Evolutionary conservation across 2,113 vertebrate species (phyloP).

Genomic region (Grantiella picta): DNA sequence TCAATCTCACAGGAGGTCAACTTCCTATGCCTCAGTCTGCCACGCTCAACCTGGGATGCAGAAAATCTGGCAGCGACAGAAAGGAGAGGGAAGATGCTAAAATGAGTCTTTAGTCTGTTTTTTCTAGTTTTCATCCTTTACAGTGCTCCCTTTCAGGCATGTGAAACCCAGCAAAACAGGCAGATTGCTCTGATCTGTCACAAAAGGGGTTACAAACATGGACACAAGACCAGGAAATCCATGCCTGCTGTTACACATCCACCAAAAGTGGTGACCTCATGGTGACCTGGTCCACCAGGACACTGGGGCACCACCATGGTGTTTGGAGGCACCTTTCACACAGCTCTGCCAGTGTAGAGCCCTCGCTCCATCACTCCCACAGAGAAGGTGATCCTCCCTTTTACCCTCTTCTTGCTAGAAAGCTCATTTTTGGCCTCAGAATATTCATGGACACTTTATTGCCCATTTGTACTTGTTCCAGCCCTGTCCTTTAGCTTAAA

Average conservation of each 20-base stretch:
- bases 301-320: not conserved
- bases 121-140: not conserved
- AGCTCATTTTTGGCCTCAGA: not conserved
- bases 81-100: not conserved
- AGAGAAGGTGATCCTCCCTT: not conserved
- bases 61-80: not conserved
- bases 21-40: not conserved
- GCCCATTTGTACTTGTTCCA: slow-evolving; percentile 45
- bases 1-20: not conserved
- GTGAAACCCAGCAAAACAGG: not conserved
- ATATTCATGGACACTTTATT: slow-evolving; percentile 34
- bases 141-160: not conserved
- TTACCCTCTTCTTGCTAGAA: not conserved
- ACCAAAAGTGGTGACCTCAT: not conserved
- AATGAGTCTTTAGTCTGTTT: not conserved
- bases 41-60: not conserved
- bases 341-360: not conserved
- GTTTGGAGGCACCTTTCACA: not conserved
- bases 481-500: slow-evolving; percentile 29
- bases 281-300: not conserved
- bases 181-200: not conserved
- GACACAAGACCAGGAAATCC: not conserved
- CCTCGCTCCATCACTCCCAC: not conserved
- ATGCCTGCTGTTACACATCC: accelerated
- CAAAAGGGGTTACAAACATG: not conserved